Evolutionary conservation across 2,888 invertebrate species (phyloP), one percentile per base, ranked within the genome.

Genomic region (Chironomus riparius): DNA sequence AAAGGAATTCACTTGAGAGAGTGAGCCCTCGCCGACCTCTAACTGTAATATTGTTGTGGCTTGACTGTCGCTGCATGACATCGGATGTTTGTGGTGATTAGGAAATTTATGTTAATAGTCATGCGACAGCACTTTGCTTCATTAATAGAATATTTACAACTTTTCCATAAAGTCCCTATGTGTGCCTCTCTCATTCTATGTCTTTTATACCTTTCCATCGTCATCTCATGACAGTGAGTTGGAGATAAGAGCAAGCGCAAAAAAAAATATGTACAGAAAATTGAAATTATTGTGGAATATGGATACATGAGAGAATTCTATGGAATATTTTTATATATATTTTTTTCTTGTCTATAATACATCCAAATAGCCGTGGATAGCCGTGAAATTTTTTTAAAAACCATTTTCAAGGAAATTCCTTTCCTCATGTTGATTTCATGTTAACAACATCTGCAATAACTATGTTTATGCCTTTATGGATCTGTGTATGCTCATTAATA

Each of bases 61-160:
- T 72, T 72, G 38, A 21, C 21, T 73, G 28, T 65, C 65, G 28
- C 73, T 73, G 47, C 73, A 38, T 73, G 73, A 73, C 73, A 73
- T 73, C 73, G 73, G 73, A 73, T 73, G 73, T 73, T 62, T 62
- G 62, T 62, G 62, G 38, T 73, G 73, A 73, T 73, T 73, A 65
- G 73, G 65, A 73, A 73, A 73, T 65, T 73, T 73, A 73, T 73
- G 73, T 73, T 73, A 62, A 73, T 73, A 47, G 73, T 28, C 47
- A 73, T 56, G 61, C 61, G 73, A 73, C 73, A 73, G 22, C 56
- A 22, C 56, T 72, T 72, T 56, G 50, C 61, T 72, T 72, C 72
- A 72, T 72, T 72, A 72, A 72, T 72, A 72, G 72, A 72, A 72
- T 61, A 72, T 72, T 72, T 72, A 72, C 72, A 72, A 72, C 72